phyloP scores from a whole-genome alignment of 1,140 invertebrate genomes.

The Musca domestica region DNA sequence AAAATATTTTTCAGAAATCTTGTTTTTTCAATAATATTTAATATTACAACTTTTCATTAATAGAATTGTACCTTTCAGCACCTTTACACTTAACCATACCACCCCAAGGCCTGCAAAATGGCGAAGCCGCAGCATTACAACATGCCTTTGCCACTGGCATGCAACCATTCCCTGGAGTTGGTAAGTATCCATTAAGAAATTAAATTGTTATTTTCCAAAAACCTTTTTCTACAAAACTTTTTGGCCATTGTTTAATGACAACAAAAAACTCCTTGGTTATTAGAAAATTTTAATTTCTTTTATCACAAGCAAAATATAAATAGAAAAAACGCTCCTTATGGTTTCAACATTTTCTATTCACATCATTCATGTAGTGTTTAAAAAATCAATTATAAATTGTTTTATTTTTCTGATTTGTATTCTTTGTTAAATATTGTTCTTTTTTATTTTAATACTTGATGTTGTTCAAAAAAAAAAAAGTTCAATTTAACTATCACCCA shows the following conservation, averaged over 20 bases:
- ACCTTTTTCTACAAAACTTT: neutral
- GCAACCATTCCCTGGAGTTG: slow-evolving; percentile 87
- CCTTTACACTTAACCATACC: slow-evolving; percentile 68
- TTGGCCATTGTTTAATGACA: neutral
- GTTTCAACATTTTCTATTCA: slow-evolving; percentile 7
- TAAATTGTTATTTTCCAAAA: neutral
- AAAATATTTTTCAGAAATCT: too few species aligned
- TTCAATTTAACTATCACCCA: too few species aligned
- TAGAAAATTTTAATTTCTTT: neutral
- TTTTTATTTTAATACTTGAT: too few species aligned
- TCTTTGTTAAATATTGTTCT: too few species aligned
- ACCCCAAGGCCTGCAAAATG: slow-evolving; percentile 85
- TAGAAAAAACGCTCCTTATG: neutral
- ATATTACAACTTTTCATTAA: neutral
- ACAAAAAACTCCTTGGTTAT: neutral
- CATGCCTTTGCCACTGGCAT: slow-evolving; percentile 78
- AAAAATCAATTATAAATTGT: too few species aligned
- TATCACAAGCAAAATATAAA: neutral
- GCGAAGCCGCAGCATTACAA: slow-evolving; percentile 82
- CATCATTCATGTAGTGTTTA: too few species aligned
- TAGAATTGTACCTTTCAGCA: slow-evolving; percentile 34
- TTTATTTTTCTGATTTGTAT: too few species aligned
- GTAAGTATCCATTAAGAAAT: slow-evolving; percentile 62
- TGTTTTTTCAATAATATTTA: neutral
- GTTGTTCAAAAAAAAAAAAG: too few species aligned